Base-by-base conservation (phyloP, 2,113 vertebrate genomes). In the Hyaena hyaena region DNA sequence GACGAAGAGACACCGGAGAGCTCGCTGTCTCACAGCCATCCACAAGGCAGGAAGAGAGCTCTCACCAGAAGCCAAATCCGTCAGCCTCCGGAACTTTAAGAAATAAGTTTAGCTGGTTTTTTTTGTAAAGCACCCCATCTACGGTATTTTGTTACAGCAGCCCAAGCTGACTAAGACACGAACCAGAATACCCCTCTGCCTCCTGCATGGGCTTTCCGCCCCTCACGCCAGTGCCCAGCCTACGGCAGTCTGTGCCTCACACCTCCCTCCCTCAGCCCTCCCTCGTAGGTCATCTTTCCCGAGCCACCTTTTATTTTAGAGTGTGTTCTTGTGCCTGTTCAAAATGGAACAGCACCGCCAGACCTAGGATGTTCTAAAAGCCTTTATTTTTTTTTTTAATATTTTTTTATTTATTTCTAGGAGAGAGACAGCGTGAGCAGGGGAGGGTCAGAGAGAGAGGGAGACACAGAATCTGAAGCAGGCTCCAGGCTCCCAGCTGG, bases 241-340 rank as follows among this genome's bases (percentile, higher is more conserved):
- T 58, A 28, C 89, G 1, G 0, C 77, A 85, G 43, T 86, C 92
- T 69, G 55, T 74, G 61, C 17, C 65, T 86, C 87, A 68, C 55
- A 9, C 76, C 58, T 61, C n/a, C n/a, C 45, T 12, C 73, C 45
- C 2, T 4, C 21, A 12, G 63, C 45, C 63, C 50, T 39, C 63
- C 76, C 26, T 33, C 10, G 26, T 4, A 76, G 68, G 80, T 33
- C 63, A 84, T 39, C 50, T 83, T 83, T 92, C 81, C 63, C 81
- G 63, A 69, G 71, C 68, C 80, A 81, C 28, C 65, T 96, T 90
- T 86, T 50, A 26, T 94, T 95, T 90, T 50, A 68, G 73, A 4
- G 0, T 58, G 3, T 50, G 23, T 61, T 91, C 61, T n/a, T 55
- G 21, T 58, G 80, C 48, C 82, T 96, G 71, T 82, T 85, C 96